These are phyloP conservation scores for Troides aeacus DNA, from an alignment of 2,888 invertebrate species.

Conservation along the genomic window DNA sequence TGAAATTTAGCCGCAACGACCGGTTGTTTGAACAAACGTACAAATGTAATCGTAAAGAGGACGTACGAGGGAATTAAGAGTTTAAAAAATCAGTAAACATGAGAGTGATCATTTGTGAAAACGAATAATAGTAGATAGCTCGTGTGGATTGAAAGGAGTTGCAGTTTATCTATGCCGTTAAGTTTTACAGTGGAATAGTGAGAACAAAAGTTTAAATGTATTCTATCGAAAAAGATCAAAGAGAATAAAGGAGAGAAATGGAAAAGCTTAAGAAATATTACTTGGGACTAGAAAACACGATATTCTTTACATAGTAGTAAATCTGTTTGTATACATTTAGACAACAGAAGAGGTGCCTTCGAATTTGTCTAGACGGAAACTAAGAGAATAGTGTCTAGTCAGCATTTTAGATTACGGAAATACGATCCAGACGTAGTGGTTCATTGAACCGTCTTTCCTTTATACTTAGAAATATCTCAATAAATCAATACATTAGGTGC, in stretches of 20 bases:
- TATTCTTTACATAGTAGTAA: neutral
- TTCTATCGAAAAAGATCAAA: too few relatives aligned
- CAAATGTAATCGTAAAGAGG: neutral
- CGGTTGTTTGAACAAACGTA: conserved; percentile 1
- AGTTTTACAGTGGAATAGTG: too few relatives aligned
- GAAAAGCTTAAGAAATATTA: too few relatives aligned
- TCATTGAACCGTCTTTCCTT: conserved; percentile 9
- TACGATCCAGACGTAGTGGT: conserved; percentile 12
- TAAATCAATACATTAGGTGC: neutral
- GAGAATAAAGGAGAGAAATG: too few relatives aligned
- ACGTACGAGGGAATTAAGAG: neutral
- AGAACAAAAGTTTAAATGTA: too few relatives aligned
- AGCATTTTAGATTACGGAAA: conserved; percentile 19
- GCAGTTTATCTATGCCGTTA: too few relatives aligned
- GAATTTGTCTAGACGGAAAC: conserved; percentile 21
- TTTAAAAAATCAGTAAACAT: neutral
- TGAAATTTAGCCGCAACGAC: neutral
- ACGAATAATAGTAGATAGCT: neutral
- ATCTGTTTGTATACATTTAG: neutral
- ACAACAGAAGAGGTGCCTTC: conserved; percentile 1
- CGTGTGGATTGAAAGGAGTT: neutral
- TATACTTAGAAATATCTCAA: neutral
- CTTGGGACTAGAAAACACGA: too few relatives aligned
- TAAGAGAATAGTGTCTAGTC: conserved; percentile 11
- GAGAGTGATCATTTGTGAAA: neutral